Evolutionary conservation across 1,140 invertebrate genomes (phyloP), one percentile per base, ranked within the genome.

Genomic region (Drosophila obscura): DNA sequence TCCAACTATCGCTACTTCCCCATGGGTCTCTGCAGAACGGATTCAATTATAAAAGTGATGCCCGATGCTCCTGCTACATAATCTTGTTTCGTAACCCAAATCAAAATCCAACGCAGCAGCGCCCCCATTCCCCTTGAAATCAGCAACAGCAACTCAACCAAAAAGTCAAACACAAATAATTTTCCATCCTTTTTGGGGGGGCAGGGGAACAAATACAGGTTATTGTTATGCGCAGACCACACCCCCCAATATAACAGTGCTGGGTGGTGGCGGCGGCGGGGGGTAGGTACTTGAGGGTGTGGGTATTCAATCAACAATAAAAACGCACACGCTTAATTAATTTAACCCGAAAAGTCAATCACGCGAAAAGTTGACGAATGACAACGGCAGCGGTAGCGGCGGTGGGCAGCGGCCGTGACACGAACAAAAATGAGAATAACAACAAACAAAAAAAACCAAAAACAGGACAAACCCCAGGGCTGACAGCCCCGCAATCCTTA

Each of bases 261-360:
- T 19, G 19, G 19, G 16, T 1, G n/a, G n/a, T 19, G 19, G 19
- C 2, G 19, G 19, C 2, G 19, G 9, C 9, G 3, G 35, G 4
- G 4, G 11, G 35, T 13, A 39, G 4, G 26, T 28, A 28, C 26
- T 28, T 28, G 6, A 7, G 35, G 35, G 1, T 4, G 9, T 19
- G 39, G 28, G 58, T 48, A 78, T 85, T 87, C 79, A 82, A 87
- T 82, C 83, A 87, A 71, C 82, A 87, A 82, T 88, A 88, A 88
- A 82, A 88, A 88, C 75, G 83, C 82, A 88, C 83, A 88, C 82
- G 83, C 82, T 79, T 87, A 88, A 88, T 87, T 87, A 87, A 87
- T 79, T 87, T 88, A 87, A 87, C 82, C 83, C 75, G 63, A 88
- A 85, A 87, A 88, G 60, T 76, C 82, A 87, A 65, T 77, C 83